A percentile compares a stretch with the other conserved stretches of the same genome.
Evolutionary conservation across 1,140 invertebrate genomes (phyloP).

Genomic region (Oryctes rhinoceros): DNA sequence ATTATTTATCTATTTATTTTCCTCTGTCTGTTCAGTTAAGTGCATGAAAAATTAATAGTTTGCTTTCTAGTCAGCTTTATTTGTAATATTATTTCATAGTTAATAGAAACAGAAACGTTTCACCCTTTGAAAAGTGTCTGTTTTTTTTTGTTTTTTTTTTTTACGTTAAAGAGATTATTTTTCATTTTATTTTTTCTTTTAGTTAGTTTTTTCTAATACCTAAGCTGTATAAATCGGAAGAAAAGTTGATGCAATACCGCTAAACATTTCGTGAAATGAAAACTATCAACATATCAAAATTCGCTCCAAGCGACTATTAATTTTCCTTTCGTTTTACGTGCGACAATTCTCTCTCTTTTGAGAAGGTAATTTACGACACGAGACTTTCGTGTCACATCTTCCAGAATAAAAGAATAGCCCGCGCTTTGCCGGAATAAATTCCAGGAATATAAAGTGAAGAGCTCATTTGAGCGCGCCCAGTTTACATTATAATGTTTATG

Average conservation of each 20-base stretch:
- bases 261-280: background rate
- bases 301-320: background rate
- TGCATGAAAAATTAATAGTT: no score
- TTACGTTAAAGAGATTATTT: no score
- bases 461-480: conserved; percentile 43
- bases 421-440: conserved; percentile 49
- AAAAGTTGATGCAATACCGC: background rate
- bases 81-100: no score
- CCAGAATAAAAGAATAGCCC: conserved; percentile 38
- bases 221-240: background rate
- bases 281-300: conserved; percentile 35
- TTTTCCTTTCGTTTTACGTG: conserved; percentile 24
- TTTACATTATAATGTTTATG: conserved; percentile 54
- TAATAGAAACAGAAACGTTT: no score
- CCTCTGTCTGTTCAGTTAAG: no score
- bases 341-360: conserved; percentile 27
- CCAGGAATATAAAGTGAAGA: conserved; percentile 53
- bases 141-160: no score
- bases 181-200: no score
- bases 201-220: no score
- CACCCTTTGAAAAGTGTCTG: no score
- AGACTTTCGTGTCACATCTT: conserved; percentile 35
- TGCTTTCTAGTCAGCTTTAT: no score
- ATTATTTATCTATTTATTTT: no score
- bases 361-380: conserved; percentile 38